Evolutionary conservation across 30 jellyfish, hydroid and myxozoan genomes (phyloP), one percentile per base, ranked within the genome.

Genomic region (Cassiopea xamachana): DNA sequence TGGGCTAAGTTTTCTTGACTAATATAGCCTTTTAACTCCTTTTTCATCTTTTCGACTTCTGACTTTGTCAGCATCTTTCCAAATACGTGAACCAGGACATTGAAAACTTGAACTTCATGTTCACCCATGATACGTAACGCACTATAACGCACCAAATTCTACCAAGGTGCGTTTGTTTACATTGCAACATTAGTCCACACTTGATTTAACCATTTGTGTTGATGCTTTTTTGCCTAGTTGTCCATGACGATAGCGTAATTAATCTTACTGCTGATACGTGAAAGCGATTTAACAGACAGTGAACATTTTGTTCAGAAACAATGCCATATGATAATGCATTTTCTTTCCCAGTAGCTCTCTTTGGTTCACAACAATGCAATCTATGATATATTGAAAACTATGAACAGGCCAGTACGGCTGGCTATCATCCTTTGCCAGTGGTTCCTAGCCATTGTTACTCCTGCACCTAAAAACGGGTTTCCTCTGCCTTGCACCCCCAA

Each of bases 11-110:
- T 48, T 75, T 90, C 97, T 79, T 78, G 79, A 19, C 78, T 78
- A 59, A 90, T 77, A 75, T 90, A 92, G 2, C 97, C 97, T 64
- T 48, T 64, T 62, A 87, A 68, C 72, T 87, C 94, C 50, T 82
- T 46, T 68, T 87, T 87, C 16, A 80, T 75, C 18, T 84, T 76
- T 10, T 87, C 89, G 48, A 87, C 94, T 12, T 69, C 94, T 2
- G 84, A 16, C 1, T 10, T 43, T 12, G 94, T 46, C 77, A 87
- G 58, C 94, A 87, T 87, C 59, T 79, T 76, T 10, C 89, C 86
- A 39, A 87, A 39, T 59, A 83, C 67, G 9, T 72, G 84, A 48
- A 87, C 73, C 13, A 87, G 45, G 44, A 87, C 74, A 14, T 77
- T 80, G 45, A 87, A 50, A 5, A 71, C 51, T 75, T 78, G 71